A percentile compares a stretch with the other conserved stretches of the same genome.
Evolutionary conservation across 2,797 vertebrate genomes (phyloP).

Genomic region (Triplophysa yarkandensis): DNA sequence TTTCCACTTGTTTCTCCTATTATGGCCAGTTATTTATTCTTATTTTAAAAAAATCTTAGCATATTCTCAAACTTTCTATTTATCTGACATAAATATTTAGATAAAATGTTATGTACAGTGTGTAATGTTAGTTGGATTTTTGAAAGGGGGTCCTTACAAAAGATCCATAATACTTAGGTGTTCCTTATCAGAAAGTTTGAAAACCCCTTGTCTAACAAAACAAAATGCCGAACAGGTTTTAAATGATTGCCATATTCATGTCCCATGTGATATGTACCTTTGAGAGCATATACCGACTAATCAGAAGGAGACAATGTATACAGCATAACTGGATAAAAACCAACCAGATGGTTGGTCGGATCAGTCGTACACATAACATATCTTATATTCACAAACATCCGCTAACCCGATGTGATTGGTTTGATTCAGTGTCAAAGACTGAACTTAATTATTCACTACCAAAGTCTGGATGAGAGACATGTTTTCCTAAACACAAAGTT

Average conservation of each 20-base stretch:
- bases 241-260: background rate
- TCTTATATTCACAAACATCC: background rate
- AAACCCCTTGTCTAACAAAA: background rate
- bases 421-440: background rate
- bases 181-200: no score
- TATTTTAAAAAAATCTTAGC: no score
- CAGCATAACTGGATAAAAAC: conserved; percentile 41
- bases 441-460: background rate
- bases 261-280: background rate
- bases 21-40: no score
- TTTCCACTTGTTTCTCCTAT: no score
- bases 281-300: conserved; percentile 22
- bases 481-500: background rate
- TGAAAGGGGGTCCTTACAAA: no score
- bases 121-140: no score
- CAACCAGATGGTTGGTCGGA: conserved; percentile 1
- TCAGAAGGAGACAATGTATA: conserved; percentile 43
- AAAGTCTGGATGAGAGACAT: no score
- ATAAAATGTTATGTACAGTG: no score
- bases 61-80: no score
- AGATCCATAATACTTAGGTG: no score
- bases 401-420: background rate
- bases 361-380: background rate
- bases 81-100: no score
- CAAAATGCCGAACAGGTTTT: background rate